Conservation (phyloP, 1,140 invertebrate species). For the Aradophagus sp. region DNA sequence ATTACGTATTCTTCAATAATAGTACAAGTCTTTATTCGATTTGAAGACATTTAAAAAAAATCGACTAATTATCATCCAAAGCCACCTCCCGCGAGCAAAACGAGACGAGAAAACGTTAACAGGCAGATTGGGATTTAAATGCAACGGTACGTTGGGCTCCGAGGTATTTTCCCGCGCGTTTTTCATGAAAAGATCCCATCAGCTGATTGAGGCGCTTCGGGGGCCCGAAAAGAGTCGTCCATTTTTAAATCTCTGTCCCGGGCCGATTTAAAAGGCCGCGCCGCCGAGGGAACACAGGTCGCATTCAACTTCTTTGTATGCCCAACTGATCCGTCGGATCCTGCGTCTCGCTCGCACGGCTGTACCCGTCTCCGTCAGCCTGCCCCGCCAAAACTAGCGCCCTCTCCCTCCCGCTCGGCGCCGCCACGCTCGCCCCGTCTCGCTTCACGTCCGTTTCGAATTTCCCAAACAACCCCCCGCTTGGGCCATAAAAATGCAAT, state of each 20-base stretch:
- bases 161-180: constrained; percentile 42
- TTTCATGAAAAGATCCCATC: constrained; percentile 43
- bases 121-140: too few relatives aligned
- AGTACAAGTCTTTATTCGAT: too few relatives aligned
- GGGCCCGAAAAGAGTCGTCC: constrained; percentile 34
- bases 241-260: constrained; percentile 53
- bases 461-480: constrained; percentile 51
- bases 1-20: too few relatives aligned
- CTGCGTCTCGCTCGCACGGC: constrained; percentile 10
- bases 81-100: too few relatives aligned
- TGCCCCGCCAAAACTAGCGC: too few relatives aligned
- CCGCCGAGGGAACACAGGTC: constrained; percentile 45
- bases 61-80: too few relatives aligned
- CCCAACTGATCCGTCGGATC: constrained; percentile 37
- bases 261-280: constrained; percentile 48
- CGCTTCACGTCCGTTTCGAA: constrained; percentile 37
- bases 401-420: not conserved
- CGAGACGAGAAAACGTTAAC: too few relatives aligned
- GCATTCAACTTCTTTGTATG: constrained; percentile 44
- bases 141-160: too few relatives aligned
- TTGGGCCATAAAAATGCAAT: constrained; percentile 53
- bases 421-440: not conserved
- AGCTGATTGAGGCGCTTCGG: constrained; percentile 49
- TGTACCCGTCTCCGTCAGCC: not conserved
- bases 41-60: too few relatives aligned